Evolutionary conservation across 2,888 invertebrate genomes (phyloP).

Genomic region (Orgyia antiqua): DNA sequence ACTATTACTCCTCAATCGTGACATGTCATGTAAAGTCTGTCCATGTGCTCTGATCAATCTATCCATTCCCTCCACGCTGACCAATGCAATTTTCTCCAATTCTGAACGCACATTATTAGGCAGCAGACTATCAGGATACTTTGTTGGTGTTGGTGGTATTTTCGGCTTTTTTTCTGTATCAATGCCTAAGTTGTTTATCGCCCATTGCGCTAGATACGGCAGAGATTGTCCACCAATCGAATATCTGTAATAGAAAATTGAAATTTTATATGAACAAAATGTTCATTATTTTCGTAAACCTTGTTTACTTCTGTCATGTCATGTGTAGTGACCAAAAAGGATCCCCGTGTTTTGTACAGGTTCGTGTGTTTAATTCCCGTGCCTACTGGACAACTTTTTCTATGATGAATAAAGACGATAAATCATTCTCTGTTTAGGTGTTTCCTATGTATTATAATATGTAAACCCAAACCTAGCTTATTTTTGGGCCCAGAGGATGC

Average conservation of each 20-base stretch:
- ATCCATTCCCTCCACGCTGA: slow-evolving; percentile 85
- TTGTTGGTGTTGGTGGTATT: slow-evolving; percentile 75
- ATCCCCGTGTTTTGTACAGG: too few species aligned
- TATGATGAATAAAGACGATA: too few species aligned
- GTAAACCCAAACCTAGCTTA: too few species aligned
- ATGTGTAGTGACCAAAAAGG: too few species aligned
- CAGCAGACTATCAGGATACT: slow-evolving; percentile 82
- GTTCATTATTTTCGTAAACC: too few species aligned
- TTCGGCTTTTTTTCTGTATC: slow-evolving; percentile 63
- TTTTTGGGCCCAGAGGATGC: too few species aligned
- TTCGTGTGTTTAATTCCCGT: too few species aligned
- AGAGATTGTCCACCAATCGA: slow-evolving; percentile 84
- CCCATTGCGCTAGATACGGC: slow-evolving; percentile 91
- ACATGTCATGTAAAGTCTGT: slow-evolving; percentile 94
- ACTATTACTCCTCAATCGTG: slow-evolving; percentile 83
- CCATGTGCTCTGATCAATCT: slow-evolving; percentile 93
- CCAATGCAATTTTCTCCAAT: slow-evolving; percentile 58
- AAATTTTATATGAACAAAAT: too few species aligned
- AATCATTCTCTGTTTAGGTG: too few species aligned
- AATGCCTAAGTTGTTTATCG: slow-evolving; percentile 83
- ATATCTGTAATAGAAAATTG: slow-evolving; percentile 80
- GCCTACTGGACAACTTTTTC: too few species aligned
- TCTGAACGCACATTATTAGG: slow-evolving; percentile 79
- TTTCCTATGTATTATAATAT: too few species aligned
- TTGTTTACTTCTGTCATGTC: too few species aligned